phyloP scores from a whole-genome alignment of 1,140 invertebrate genomes.

The Chelonus insularis region DNA sequence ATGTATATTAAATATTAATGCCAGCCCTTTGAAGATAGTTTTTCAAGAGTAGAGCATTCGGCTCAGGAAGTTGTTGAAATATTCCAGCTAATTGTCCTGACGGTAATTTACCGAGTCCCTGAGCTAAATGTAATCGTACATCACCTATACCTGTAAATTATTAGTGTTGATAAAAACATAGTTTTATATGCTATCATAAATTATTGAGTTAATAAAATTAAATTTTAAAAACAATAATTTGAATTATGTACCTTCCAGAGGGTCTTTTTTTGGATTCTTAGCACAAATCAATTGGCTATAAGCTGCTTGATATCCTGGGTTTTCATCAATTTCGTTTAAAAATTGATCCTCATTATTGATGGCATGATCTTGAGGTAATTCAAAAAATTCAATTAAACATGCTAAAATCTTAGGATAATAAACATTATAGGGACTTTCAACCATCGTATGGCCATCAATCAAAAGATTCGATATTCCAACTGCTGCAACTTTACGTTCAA shows the following conservation, averaged over 20 bases:
- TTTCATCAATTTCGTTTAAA: conserved; percentile 84
- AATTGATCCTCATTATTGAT: conserved; percentile 79
- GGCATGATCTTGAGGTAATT: conserved; percentile 82
- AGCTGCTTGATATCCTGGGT: conserved; percentile 83
- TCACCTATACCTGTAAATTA: conserved; percentile 68
- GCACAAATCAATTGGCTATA: conserved; percentile 89
- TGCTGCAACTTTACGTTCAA: conserved; percentile 87
- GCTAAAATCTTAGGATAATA: conserved; percentile 69
- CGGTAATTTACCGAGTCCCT: conserved; percentile 69
- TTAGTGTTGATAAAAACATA: conserved; percentile 34
- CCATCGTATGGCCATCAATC: conserved; percentile 72
- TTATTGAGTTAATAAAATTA: conserved; percentile 12
- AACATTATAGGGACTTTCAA: conserved; percentile 67
- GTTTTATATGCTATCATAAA: conserved; percentile 12
- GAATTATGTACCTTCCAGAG: conserved; percentile 61
- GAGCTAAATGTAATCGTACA: conserved; percentile 71
- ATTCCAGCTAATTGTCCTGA: conserved; percentile 65
- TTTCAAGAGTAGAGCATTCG: conserved; percentile 50
- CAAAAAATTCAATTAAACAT: conserved; percentile 82
- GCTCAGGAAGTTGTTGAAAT: conserved; percentile 59
- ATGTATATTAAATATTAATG: conserved; percentile 44
- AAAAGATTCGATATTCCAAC: conserved; percentile 86
- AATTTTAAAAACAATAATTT: conserved; percentile 17
- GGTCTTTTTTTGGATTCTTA: conserved; percentile 73
- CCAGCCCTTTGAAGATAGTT: conserved; percentile 56